Conservation (phyloP, 2,888 invertebrate species). For the Dryobotodes eremita region DNA sequence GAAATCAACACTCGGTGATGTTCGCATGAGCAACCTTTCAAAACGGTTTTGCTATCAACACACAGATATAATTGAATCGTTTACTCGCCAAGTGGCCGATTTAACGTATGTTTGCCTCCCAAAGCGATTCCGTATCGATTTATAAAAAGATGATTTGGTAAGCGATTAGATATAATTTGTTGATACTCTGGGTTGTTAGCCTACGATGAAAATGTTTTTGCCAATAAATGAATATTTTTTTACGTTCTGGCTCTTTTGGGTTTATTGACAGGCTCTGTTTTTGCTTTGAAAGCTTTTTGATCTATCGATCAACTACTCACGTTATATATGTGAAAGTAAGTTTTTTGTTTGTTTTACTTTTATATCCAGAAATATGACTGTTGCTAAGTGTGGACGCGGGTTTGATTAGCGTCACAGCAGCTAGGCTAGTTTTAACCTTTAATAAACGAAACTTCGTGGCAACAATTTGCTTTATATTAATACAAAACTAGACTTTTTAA, state of each 20-base stretch:
- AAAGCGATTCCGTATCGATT: constrained; percentile 58
- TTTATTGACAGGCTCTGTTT: constrained; percentile 27
- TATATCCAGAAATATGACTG: neutral
- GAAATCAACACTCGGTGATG: constrained; percentile 54
- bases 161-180: constrained; percentile 59
- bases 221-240: constrained; percentile 27
- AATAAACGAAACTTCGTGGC: neutral
- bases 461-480: neutral
- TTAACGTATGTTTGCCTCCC: constrained; percentile 61
- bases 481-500: neutral
- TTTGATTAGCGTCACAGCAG: neutral
- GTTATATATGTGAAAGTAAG: constrained; percentile 10
- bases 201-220: constrained; percentile 35
- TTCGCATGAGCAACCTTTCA: constrained; percentile 50
- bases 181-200: constrained; percentile 51
- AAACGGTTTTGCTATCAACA: constrained; percentile 53
- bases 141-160: constrained; percentile 58
- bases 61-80: constrained; percentile 66
- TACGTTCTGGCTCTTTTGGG: constrained; percentile 4
- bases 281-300: constrained; percentile 36
- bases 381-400: neutral
- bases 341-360: constrained; percentile 25
- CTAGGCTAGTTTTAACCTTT: neutral
- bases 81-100: constrained; percentile 60
- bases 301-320: constrained; percentile 22